Evolutionary conservation across 2,888 invertebrate genomes (phyloP).

Genomic region (Drosophila prostipennis): DNA sequence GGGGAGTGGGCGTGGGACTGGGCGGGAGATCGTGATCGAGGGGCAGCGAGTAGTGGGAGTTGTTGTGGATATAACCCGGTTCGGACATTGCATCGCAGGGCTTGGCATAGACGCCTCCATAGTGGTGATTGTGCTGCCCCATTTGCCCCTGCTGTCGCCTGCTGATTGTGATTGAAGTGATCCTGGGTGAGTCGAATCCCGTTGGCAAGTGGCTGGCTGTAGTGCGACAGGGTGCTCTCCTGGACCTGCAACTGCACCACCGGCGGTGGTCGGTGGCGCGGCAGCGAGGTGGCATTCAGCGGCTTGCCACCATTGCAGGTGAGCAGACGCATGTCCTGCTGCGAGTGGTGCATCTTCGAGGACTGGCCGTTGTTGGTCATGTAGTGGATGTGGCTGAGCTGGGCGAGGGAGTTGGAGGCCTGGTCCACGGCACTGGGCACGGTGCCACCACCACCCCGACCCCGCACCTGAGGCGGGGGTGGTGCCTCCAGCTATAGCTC

Average conservation of each 20-base stretch:
- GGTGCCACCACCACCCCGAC: conserved; percentile 74
- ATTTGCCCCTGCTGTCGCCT: too few relatives aligned
- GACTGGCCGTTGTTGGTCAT: conserved; percentile 78
- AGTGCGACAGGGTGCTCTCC: conserved; percentile 78
- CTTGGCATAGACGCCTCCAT: conserved; percentile 60
- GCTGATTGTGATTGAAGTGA: conserved; percentile 81
- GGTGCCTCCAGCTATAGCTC: conserved; percentile 96
- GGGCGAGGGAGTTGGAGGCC: conserved; percentile 77
- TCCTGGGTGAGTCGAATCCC: conserved; percentile 82
- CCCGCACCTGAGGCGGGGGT: conserved; percentile 92
- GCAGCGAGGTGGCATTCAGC: conserved; percentile 71
- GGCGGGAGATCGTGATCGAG: conserved; percentile 82
- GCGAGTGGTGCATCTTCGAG: conserved; percentile 63
- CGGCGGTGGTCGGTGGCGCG: conserved; percentile 58
- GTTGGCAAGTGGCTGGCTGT: conserved; percentile 81
- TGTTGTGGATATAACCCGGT: conserved; percentile 82
- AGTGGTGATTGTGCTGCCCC: conserved; percentile 21
- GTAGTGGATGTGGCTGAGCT: conserved; percentile 84
- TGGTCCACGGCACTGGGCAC: conserved; percentile 79
- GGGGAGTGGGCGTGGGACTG: conserved; percentile 81
- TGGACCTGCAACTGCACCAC: conserved; percentile 42
- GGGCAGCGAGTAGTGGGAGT: conserved; percentile 83
- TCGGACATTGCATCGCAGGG: conserved; percentile 74
- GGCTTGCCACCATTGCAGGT: conserved; percentile 73
- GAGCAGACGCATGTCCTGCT: conserved; percentile 79